Evolutionary conservation across 2,888 invertebrate genomes (phyloP), one percentile per base, ranked within the genome.

Genomic region (Drosophila borborema): DNA sequence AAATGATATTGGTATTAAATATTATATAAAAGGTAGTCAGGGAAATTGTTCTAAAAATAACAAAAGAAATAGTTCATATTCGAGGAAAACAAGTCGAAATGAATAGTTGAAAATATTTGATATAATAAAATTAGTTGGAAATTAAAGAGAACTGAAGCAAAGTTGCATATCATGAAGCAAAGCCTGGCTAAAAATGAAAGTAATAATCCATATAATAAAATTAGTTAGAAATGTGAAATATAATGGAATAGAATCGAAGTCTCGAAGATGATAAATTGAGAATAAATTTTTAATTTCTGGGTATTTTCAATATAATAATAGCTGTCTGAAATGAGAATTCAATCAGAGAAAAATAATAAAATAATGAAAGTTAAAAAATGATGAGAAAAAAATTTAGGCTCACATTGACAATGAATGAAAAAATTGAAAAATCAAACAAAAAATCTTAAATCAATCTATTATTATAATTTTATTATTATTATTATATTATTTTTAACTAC

Each of bases 1-100:
- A 43, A 54, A 49, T 54, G 48, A 55, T 58, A 63, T 8, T 40
- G 3, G 20, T 38, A 3, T 18, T 31, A 49, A 12, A 31, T 38
- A 2, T 18, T 31, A 49, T n/a, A 31, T 46, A 38, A 41, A 53
- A 53, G 45, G 38, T 20, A 43, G 36, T 34, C 38, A 31, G 6
- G 10, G n/a, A 18, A 6, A 64, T 45, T 51, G 20, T 12, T 40
- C 45, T 23, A 18, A 38, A 36, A 54, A 31, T 36, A 20, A 3
- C 2, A 23, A 20, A 16, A 31, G 38, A 7, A 46, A 16, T 45
- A n/a, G 16, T 8, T 36, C 12, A 3, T 3, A 10, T 2, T n/a
- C 8, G 18, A 20, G 38, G 48, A 60, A 64, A 58, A 20, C 45
- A 54, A 38, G n/a, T 4, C 18, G 14, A 9, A 34, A 4, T 34